These are phyloP conservation scores for Microctonus brassicae DNA, from an alignment of 2,888 invertebrate species.

Conservation along the genomic window DNA sequence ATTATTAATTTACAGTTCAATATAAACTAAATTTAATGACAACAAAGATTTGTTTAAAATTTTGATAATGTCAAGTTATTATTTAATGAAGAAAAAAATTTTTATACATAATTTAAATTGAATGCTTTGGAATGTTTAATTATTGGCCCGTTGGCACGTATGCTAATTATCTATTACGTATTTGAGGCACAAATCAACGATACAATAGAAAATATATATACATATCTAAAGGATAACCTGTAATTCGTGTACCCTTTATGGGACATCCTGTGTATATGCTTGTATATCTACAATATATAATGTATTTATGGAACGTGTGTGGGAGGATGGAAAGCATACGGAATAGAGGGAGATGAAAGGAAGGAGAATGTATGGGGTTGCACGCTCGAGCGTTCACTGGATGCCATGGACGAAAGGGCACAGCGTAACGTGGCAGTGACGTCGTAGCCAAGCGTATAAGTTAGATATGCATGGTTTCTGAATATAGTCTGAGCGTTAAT, in stretches of 20 bases:
- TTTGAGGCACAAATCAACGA: neutral
- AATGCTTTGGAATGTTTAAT: neutral
- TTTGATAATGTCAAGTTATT: too few relatives aligned
- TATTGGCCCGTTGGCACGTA: neutral
- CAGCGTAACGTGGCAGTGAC: slow-evolving; percentile 37
- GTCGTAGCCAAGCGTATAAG: slow-evolving; percentile 45
- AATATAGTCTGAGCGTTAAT: slow-evolving; percentile 64
- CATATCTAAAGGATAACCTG: neutral
- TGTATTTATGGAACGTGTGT: neutral
- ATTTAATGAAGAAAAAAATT: too few relatives aligned
- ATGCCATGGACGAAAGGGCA: slow-evolving; percentile 43
- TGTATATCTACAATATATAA: neutral
- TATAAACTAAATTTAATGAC: too few relatives aligned
- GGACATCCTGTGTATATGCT: neutral
- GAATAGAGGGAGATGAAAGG: neutral
- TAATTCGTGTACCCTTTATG: neutral
- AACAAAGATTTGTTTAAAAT: too few relatives aligned
- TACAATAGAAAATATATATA: slow-evolving; percentile 1
- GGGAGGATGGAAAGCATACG: neutral
- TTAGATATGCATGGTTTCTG: slow-evolving; percentile 65
- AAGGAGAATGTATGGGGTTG: slow-evolving; percentile 23
- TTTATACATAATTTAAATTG: neutral
- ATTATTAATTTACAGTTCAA: too few relatives aligned
- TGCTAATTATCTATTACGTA: neutral
- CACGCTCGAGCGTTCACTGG: slow-evolving; percentile 30